Conservation (phyloP, 1,140 invertebrate species). For the Drosophila kurseongensis region DNA sequence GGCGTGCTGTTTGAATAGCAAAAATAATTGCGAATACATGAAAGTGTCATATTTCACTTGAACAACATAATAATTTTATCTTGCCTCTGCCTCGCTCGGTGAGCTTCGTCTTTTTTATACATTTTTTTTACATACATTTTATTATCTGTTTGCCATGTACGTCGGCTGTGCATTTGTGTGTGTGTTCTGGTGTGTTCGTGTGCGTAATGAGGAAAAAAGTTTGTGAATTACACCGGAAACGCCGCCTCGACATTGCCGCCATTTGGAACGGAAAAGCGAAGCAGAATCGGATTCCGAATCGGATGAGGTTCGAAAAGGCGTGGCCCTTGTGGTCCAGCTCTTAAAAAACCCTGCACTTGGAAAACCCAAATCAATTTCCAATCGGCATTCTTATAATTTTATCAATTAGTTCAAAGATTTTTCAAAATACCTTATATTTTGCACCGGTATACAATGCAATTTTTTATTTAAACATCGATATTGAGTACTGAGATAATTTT, state of each 20-base stretch:
- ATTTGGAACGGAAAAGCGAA: constrained; percentile 44
- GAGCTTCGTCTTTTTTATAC: constrained; percentile 2
- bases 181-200: constrained; percentile 18
- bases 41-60: constrained; percentile 78
- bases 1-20: constrained; percentile 60
- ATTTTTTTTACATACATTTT: constrained; percentile 14
- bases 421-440: too few species aligned
- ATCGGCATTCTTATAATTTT: not conserved
- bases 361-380: not conserved
- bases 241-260: constrained; percentile 61
- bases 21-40: constrained; percentile 81
- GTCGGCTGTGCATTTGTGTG: constrained; percentile 30
- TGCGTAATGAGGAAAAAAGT: constrained; percentile 69
- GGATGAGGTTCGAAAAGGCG: constrained; percentile 29
- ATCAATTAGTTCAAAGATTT: too few species aligned
- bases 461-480: too few species aligned
- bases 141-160: constrained; percentile 55
- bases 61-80: constrained; percentile 64
- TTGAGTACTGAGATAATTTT: too few species aligned
- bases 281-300: constrained; percentile 44
- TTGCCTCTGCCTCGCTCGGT: constrained; percentile 12
- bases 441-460: too few species aligned
- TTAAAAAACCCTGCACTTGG: constrained; percentile 4
- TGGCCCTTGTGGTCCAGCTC: constrained; percentile 18
- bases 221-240: constrained; percentile 69